A percentile compares a stretch with the other conserved stretches of the same genome.
Conservation (phyloP, 92 coral and sea anemone species). For the Heliopora coerulea region DNA sequence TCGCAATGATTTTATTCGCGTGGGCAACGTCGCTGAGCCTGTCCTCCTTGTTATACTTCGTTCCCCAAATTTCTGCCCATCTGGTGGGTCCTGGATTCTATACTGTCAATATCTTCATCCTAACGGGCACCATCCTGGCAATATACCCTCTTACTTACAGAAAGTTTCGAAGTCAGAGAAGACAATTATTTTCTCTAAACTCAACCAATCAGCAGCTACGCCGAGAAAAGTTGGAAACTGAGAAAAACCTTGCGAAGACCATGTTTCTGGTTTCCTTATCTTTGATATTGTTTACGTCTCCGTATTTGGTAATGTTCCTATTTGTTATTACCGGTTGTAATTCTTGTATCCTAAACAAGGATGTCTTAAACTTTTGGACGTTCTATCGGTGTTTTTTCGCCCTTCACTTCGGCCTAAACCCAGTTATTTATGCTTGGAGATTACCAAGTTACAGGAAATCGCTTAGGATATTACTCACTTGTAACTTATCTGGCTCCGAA, state of each 20-base stretch:
- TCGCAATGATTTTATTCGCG: neutral
- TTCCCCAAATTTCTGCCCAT: neutral
- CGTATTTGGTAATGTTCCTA: conserved; percentile 18
- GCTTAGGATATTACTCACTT: neutral
- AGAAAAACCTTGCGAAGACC: conserved; percentile 20
- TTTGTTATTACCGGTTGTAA: neutral
- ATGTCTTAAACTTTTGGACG: conserved; percentile 6
- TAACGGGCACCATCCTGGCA: conserved; percentile 4
- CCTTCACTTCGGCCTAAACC: conserved; percentile 12
- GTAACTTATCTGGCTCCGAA: no score
- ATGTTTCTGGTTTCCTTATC: conserved; percentile 1
- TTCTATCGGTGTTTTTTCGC: conserved; percentile 13
- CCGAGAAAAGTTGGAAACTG: conserved; percentile 23
- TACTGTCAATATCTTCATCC: conserved; percentile 7
- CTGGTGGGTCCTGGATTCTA: neutral
- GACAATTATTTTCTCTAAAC: conserved; percentile 11
- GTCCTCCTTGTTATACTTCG: neutral
- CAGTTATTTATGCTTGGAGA: conserved; percentile 24
- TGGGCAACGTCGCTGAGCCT: neutral
- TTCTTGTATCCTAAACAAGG: conserved; percentile 17
- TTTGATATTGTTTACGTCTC: conserved; percentile 31
- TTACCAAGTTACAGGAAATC: conserved; percentile 29
- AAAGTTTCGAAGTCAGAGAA: conserved; percentile 33
- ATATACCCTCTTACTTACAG: conserved; percentile 17
- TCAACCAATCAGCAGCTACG: conserved; percentile 25